Conservation (phyloP, 1,140 invertebrate species). For the Sesamia nonagrioides region DNA sequence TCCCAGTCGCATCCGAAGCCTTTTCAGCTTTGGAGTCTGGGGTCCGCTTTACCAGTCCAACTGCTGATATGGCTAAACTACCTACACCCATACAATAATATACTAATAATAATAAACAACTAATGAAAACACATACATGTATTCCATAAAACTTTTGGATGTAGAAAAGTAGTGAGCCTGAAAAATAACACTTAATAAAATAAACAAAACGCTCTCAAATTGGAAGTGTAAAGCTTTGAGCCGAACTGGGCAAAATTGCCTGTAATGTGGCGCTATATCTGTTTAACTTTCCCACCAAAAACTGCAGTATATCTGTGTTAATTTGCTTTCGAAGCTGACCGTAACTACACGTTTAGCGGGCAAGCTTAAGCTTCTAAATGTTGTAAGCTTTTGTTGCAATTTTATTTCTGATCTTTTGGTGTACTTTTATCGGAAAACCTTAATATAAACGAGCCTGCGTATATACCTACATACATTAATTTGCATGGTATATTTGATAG, state of each 20-base stretch:
- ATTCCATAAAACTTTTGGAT: slow-evolving; percentile 24
- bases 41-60: no score
- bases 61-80: no score
- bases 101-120: no score
- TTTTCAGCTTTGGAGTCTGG: no score
- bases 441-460: neutral
- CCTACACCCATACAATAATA: no score
- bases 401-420: slow-evolving; percentile 8
- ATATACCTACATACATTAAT: neutral
- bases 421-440: neutral
- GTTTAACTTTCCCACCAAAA: slow-evolving; percentile 13
- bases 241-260: slow-evolving; percentile 30
- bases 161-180: neutral
- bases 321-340: slow-evolving; percentile 39
- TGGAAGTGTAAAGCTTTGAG: slow-evolving; percentile 44
- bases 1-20: no score
- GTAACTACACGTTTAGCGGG: slow-evolving; percentile 35
- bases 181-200: slow-evolving; percentile 45
- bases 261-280: slow-evolving; percentile 17
- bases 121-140: no score
- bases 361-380: slow-evolving; percentile 3
- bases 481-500: neutral
- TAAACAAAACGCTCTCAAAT: slow-evolving; percentile 41
- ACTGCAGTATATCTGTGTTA: slow-evolving; percentile 27
- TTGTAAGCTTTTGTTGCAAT: neutral